phyloP scores from a whole-genome alignment of 1,140 invertebrate genomes.

The Dryas iulia region DNA sequence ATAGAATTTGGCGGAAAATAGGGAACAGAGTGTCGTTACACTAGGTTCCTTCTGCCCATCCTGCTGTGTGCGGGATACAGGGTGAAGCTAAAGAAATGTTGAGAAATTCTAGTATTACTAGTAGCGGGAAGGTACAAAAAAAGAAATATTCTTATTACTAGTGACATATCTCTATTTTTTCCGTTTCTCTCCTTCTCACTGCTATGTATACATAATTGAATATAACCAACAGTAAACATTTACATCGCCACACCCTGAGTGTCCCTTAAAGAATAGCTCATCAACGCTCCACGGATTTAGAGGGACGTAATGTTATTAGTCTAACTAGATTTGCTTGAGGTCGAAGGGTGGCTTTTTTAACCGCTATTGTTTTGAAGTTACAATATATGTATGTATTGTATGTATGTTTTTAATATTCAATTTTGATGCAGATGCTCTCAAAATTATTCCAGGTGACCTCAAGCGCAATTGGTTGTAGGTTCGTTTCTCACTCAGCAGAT shows the following conservation, averaged over 20 bases:
- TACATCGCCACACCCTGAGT: background rate
- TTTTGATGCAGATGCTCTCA: too few relatives aligned
- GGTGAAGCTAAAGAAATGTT: too few relatives aligned
- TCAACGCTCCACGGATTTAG: slow-evolving; percentile 52
- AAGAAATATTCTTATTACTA: too few relatives aligned
- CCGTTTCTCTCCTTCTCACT: background rate
- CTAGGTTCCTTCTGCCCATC: too few relatives aligned
- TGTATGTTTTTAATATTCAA: background rate
- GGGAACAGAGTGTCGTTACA: background rate
- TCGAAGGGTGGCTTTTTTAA: slow-evolving; percentile 27
- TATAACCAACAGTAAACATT: background rate
- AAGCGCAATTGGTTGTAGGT: too few relatives aligned
- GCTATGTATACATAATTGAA: background rate
- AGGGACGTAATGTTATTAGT: slow-evolving; percentile 48
- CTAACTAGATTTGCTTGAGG: slow-evolving; percentile 46
- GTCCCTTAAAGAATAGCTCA: slow-evolving; percentile 61
- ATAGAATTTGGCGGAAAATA: too few relatives aligned
- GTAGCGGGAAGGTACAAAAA: too few relatives aligned
- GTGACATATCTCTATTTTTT: too few relatives aligned
- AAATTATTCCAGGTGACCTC: too few relatives aligned
- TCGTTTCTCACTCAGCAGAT: too few relatives aligned
- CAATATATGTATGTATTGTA: background rate
- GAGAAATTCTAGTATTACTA: too few relatives aligned
- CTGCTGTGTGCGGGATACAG: too few relatives aligned
- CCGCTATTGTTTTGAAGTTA: slow-evolving; percentile 26